These are phyloP conservation scores for Mastomys natalensis DNA, from an alignment of 2,113 vertebrate species.

Conservation along the genomic window DNA sequence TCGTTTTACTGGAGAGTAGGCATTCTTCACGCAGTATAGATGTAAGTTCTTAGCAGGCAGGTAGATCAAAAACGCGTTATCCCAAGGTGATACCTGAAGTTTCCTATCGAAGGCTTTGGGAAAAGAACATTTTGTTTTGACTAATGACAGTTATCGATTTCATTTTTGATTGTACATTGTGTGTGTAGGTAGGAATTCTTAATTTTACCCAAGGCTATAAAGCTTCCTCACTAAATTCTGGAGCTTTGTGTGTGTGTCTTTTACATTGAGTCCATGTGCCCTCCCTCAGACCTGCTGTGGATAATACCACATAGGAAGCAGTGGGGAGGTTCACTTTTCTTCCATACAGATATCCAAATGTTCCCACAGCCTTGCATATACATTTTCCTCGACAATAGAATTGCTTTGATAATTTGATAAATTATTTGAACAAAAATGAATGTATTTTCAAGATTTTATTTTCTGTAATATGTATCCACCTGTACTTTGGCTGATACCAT, in stretches of 20 bases:
- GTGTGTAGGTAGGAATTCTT: background rate
- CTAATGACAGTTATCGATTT: background rate
- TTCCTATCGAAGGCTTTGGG: background rate
- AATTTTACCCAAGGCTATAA: constrained; percentile 3
- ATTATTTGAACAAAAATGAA: background rate
- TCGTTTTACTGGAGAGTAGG: background rate
- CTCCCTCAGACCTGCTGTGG: background rate
- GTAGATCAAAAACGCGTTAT: background rate
- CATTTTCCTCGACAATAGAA: background rate
- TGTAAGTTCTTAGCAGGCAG: background rate
- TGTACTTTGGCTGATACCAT: constrained; percentile 13
- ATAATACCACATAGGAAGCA: background rate
- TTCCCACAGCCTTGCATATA: background rate
- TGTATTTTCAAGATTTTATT: background rate
- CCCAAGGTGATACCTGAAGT: background rate
- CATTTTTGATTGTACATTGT: background rate
- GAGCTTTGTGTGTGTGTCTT: background rate
- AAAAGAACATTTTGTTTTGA: background rate
- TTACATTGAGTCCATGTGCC: background rate
- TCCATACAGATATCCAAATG: background rate
- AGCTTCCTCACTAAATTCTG: background rate
- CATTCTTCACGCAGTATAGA: background rate
- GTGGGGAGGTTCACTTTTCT: background rate
- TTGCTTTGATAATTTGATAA: background rate
- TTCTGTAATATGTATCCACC: background rate